A percentile compares a stretch with the other conserved stretches of the same genome.
phyloP scores from a whole-genome alignment of 1,140 invertebrate genomes.

The Aphidius ervi region DNA sequence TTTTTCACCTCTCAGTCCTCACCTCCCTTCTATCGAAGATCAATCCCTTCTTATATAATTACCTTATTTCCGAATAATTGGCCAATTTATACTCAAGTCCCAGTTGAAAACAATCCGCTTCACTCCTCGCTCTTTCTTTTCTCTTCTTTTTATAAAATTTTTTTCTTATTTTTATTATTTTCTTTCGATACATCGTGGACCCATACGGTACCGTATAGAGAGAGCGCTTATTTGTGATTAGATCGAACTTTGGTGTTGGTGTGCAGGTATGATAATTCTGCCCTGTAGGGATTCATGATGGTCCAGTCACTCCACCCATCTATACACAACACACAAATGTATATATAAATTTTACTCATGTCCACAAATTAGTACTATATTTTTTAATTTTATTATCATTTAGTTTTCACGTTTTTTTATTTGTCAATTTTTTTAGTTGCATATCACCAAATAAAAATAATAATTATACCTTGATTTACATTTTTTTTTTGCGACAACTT shows the following conservation, averaged over 20 bases:
- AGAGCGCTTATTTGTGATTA: constrained; percentile 54
- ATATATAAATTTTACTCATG: constrained; percentile 20
- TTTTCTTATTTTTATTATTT: constrained; percentile 17
- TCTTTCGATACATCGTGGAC: constrained; percentile 23
- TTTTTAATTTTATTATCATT: constrained; percentile 9
- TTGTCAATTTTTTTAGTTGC: not conserved
- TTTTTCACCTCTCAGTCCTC: not conserved
- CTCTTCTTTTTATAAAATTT: constrained; percentile 25
- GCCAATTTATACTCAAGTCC: constrained; percentile 55
- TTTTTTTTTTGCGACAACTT: too few species aligned
- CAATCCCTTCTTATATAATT: constrained; percentile 54
- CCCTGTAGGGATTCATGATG: constrained; percentile 43
- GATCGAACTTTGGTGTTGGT: constrained; percentile 42
- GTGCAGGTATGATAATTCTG: constrained; percentile 54
- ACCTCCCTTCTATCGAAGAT: constrained; percentile 40
- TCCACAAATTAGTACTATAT: not conserved
- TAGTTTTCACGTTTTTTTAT: not conserved
- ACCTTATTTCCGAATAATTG: constrained; percentile 55
- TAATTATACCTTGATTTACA: too few species aligned
- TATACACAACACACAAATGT: constrained; percentile 37
- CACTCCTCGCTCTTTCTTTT: constrained; percentile 18
- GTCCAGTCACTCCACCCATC: constrained; percentile 49
- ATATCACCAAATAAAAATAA: too few species aligned
- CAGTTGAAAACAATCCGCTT: constrained; percentile 53
- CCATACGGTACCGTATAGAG: constrained; percentile 43